Base-by-base conservation (phyloP, 2,113 vertebrate genomes). In the Salvelinus namaycush region DNA sequence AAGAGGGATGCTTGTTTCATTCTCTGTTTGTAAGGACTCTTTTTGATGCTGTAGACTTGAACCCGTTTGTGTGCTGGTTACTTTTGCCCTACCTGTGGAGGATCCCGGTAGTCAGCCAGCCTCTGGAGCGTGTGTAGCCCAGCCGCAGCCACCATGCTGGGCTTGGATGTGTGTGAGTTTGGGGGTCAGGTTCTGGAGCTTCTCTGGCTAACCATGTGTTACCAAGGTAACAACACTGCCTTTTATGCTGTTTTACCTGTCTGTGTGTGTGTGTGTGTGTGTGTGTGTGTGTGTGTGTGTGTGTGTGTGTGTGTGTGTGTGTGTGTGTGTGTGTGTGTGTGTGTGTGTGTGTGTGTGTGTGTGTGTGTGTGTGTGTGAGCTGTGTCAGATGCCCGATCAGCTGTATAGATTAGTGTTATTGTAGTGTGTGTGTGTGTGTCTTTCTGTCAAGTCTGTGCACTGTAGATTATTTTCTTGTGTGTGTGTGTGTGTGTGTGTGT, bases 171-270 rank as follows among this genome's bases (percentile, higher is more conserved):
- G 76, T 97, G 96, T 83, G 95, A 95, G 92, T 93, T 95, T 76
- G 95, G 95, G 69, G 93, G 91, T 76, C 93, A 95, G 91, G 86
- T 95, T 78, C 92, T 95, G 85, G 95, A 96, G 90, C 93, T 96
- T 91, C 93, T 97, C 80, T 95, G 96, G 94, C 88, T 97, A 76
- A 94, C 95, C 26, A 87, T 96, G 70, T 97, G 96, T 91, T 94
- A 95, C 85, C 91, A 90, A 94, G 95, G 95, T 95, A 92, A 95
- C 94, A 70, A 16, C 6, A 27, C 16, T 20, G 22, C 22, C 6
- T 68, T 39, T 68, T 68, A 18, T 34, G 18, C 5, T 68, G 31
- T 62, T 54, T 27, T 16, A 16, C 18, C n/a, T 75, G 24, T 27
- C 16, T 51, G 62, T 67, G 73, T 27, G 74, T 68, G 49, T 60